A percentile compares a stretch with the other conserved stretches of the same genome.
Evolutionary conservation across 2,888 invertebrate species (phyloP).

Genomic region (Matsumyia berberina): DNA sequence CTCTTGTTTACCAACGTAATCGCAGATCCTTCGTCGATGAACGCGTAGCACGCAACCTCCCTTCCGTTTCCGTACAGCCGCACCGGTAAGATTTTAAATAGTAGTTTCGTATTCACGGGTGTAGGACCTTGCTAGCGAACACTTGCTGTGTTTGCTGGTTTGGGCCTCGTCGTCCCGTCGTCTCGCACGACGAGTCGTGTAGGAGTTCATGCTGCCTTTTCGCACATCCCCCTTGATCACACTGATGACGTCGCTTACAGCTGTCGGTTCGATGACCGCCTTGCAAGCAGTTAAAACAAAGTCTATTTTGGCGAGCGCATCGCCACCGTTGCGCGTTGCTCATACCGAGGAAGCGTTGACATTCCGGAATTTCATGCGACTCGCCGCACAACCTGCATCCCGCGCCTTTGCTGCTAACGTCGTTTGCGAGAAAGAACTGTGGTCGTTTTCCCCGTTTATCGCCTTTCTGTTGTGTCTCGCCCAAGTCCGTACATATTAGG

Average conservation of each 20-base stretch:
- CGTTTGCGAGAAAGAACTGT: not conserved
- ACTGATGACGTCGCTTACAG: no score
- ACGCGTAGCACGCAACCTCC: slow-evolving; percentile 28
- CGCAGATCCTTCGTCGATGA: slow-evolving; percentile 66
- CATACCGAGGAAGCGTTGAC: no score
- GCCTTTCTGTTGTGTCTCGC: not conserved
- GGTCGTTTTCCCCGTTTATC: not conserved
- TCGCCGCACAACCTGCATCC: no score
- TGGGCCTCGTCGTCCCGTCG: not conserved
- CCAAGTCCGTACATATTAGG: not conserved
- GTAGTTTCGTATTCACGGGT: not conserved
- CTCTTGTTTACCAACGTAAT: slow-evolving; percentile 43
- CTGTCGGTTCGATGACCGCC: no score
- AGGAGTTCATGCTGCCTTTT: not conserved
- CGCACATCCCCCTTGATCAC: no score
- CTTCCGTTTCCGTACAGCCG: slow-evolving; percentile 45
- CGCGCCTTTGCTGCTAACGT: not conserved
- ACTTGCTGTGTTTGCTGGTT: not conserved
- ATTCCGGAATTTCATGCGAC: no score
- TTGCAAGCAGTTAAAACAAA: no score
- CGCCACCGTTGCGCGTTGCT: no score
- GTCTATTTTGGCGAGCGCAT: no score
- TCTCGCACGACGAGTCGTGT: not conserved
- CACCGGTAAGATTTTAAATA: slow-evolving; percentile 58
- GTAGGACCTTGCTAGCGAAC: not conserved